Base-by-base conservation (phyloP, 2,888 invertebrate species). In the Nymphalis c-album region DNA sequence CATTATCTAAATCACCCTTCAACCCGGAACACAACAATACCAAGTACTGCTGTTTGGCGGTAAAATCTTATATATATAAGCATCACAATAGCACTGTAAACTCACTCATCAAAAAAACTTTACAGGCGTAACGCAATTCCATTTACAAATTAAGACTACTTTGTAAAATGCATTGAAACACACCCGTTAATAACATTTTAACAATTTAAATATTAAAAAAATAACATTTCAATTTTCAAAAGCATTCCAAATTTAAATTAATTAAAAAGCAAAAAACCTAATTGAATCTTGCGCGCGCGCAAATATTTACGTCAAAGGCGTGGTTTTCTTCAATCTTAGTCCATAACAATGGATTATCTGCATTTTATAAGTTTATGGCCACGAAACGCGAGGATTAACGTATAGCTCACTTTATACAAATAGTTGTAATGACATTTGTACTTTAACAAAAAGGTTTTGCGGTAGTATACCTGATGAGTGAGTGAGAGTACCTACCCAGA, bases 301-400 rank as follows among this genome's bases (percentile, higher is more conserved):
- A 79, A 80, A 82, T 86, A 81, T 87, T 86, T 85, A 84, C 80
- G 77, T 71, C 63, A 66, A 55, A 67, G 67, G 79, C 73, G 80
- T 85, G 86, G 83, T 85, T 84, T 83, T 63, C 77, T 70, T 88
- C 87, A 85, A 76, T 75, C 76, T 68, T 70, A 72, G 72, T 74
- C 69, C 70, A 77, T 78, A 75, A 78, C 75, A 77, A 77, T 74
- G 76, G 74, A 75, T 76, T 72, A 73, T 71, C 70, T 72, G 74
- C 69, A 80, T 82, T 82, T 81, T 83, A 77, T 73, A 35, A 63
- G 13, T 61, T 58, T 70, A 61, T 64, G 73, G 79, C 79, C 73
- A 79, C 53, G 58, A 73, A 74, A 76, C 3, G 5, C 4, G 75
- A 76, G 72, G 35, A 55, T 7, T 22, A 7, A 31, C 4, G 26